A percentile compares a stretch with the other conserved stretches of the same genome.
Evolutionary conservation across 2,113 vertebrate species (phyloP).

Genomic region (Phaetusa simplex): DNA sequence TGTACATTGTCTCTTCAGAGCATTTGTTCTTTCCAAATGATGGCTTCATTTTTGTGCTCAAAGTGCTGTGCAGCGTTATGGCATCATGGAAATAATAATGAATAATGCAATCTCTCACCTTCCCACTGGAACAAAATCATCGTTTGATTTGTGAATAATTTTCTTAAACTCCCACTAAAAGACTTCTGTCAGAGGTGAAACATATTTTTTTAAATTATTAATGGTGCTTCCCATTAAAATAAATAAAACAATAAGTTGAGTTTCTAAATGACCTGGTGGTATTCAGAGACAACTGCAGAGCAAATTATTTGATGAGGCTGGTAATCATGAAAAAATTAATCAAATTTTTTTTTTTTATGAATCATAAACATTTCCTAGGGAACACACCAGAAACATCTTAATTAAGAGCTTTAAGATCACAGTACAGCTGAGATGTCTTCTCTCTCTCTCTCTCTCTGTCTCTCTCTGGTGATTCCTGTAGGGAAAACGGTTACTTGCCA

Average conservation of each 20-base stretch:
- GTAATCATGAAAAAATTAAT: not conserved
- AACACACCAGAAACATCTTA: not conserved
- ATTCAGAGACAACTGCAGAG: constrained; percentile 8
- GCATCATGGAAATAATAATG: not conserved
- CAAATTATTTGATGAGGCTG: not conserved
- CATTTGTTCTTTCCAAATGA: not conserved
- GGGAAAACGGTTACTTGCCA: not conserved
- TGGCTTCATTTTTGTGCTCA: not conserved
- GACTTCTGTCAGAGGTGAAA: not conserved
- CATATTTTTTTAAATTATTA: not conserved
- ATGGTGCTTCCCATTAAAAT: not conserved
- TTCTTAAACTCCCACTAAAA: constrained; percentile 4
- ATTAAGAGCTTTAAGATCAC: not conserved
- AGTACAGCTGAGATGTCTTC: not conserved
- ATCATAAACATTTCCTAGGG: not conserved
- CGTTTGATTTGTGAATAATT: not conserved
- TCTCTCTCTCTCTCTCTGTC: not conserved
- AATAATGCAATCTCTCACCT: not conserved
- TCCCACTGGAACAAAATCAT: constrained; percentile 15
- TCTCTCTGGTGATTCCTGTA: not conserved
- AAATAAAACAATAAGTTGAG: constrained; percentile 11
- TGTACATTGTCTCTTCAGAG: not conserved
- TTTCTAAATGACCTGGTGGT: not conserved
- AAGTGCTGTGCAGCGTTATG: not conserved
- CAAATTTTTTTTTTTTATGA: not conserved